Conservation (phyloP, 2,113 vertebrate species). For the Lepisosteus osseus region DNA sequence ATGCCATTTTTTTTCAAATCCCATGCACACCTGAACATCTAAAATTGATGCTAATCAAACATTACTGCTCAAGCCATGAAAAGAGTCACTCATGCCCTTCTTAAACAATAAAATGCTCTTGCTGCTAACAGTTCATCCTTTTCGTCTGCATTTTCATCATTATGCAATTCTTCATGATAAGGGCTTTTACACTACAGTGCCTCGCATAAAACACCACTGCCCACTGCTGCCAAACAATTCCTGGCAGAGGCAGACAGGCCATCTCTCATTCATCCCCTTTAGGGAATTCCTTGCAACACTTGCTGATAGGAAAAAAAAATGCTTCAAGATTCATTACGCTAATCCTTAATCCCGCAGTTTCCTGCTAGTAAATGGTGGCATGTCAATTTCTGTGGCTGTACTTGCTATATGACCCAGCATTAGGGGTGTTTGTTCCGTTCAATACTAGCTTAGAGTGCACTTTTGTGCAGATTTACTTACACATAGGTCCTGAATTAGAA, state of each 20-base stretch:
- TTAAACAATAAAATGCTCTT: too few species aligned
- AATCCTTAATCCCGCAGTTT: constrained; percentile 4
- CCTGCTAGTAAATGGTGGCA: not conserved
- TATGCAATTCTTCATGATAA: not conserved
- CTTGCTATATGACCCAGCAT: not conserved
- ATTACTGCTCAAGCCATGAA: too few species aligned
- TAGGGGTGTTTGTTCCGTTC: not conserved
- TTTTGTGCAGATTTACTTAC: constrained; percentile 22
- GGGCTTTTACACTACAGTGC: not conserved
- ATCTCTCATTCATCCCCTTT: not conserved
- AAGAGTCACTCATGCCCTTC: not conserved
- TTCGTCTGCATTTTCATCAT: not conserved
- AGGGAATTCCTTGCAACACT: not conserved
- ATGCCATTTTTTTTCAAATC: too few species aligned
- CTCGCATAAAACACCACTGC: not conserved
- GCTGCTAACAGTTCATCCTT: not conserved
- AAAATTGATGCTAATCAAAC: too few species aligned
- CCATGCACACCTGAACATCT: too few species aligned
- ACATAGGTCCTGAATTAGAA: constrained; percentile 5
- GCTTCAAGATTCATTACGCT: constrained; percentile 1
- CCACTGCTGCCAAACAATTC: not conserved
- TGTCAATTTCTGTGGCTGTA: not conserved
- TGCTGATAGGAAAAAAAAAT: not conserved
- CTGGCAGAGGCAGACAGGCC: not conserved
- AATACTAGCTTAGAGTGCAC: constrained; percentile 2